Evolutionary conservation across 2,797 vertebrate genomes (phyloP), one percentile per base, ranked within the genome.

Genomic region (Darevskia mixta): DNA sequence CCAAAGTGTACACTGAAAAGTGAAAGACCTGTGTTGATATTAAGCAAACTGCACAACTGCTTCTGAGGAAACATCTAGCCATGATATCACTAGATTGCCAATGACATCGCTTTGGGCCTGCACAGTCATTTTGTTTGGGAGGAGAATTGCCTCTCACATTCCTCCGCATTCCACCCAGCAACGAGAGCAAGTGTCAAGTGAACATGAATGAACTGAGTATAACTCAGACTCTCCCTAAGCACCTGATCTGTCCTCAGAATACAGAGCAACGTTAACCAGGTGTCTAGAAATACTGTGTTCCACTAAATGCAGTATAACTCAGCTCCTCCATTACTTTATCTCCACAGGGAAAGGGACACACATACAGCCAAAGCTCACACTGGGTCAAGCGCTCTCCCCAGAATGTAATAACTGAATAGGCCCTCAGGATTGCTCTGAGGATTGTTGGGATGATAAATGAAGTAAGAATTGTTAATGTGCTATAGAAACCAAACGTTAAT

Each of bases 401-500:
- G n/a, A 75, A 35, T 38, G 25, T 27, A 88, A 85, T 64, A 66
- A 85, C 69, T 64, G 23, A 80, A 38, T 35, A 88, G 15, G 8
- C 7, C 15, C 77, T 66, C 55, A 61, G 58, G 77, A 29, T 45
- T 80, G 61, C 69, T 88, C 61, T n/a, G 23, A 85, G 8, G 27
- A 35, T n/a, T 78, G 23, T 35, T 43, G 32, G 18, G 73, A 79
- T 75, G 80, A 90, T 79, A 79, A 83, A 85, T 87, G 73, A 83
- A 86, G 73, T 83, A 78, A 85, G n/a, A 79, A 55, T 80, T 79
- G 58, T 79, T 83, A 75, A 25, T 67, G 69, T 13, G n/a, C 78
- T 85, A 67, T n/a, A 67, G 83, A 80, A 85, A 85, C 41, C 85
- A 82, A 45, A 79, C 75, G 66, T 80, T 72, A 77, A 67, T 43